Evolutionary conservation across 2,113 vertebrate genomes (phyloP).

Genomic region (Salvelinus fontinalis): DNA sequence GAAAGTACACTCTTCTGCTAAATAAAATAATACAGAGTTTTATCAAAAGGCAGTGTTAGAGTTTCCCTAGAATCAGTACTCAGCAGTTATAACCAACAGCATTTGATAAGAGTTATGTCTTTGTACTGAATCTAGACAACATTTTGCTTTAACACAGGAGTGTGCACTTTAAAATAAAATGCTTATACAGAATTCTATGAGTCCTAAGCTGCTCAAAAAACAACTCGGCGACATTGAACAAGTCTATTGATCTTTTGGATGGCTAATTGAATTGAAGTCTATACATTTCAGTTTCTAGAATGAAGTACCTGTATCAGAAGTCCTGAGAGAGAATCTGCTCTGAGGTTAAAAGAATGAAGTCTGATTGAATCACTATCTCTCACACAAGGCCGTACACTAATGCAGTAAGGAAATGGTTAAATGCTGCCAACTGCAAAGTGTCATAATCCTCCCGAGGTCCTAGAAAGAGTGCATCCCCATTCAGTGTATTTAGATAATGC

Average conservation of each 20-base stretch:
- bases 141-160: slow-evolving; percentile 15
- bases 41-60: slow-evolving; percentile 1
- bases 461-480: not conserved
- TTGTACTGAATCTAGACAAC: slow-evolving; percentile 12
- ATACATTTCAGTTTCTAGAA: slow-evolving; percentile 13
- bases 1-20: slow-evolving; percentile 22
- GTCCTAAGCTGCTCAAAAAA: not conserved
- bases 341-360: not conserved
- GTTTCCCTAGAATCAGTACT: slow-evolving; percentile 29
- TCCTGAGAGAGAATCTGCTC: slow-evolving; percentile 4
- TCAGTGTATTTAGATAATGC: not conserved
- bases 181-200: not conserved
- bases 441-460: not conserved
- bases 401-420: slow-evolving; percentile 2
- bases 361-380: not conserved
- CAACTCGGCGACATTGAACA: not conserved
- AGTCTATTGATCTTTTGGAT: not conserved
- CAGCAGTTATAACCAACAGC: slow-evolving; percentile 21
- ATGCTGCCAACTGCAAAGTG: slow-evolving; percentile 5
- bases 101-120: slow-evolving; percentile 24
- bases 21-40: not conserved
- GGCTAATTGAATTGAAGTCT: slow-evolving; percentile 12
- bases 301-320: slow-evolving; percentile 1
- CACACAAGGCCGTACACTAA: not conserved
- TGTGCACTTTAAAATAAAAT: slow-evolving; percentile 11